phyloP scores from a whole-genome alignment of 2,797 vertebrate species.

The Manis javanica region DNA sequence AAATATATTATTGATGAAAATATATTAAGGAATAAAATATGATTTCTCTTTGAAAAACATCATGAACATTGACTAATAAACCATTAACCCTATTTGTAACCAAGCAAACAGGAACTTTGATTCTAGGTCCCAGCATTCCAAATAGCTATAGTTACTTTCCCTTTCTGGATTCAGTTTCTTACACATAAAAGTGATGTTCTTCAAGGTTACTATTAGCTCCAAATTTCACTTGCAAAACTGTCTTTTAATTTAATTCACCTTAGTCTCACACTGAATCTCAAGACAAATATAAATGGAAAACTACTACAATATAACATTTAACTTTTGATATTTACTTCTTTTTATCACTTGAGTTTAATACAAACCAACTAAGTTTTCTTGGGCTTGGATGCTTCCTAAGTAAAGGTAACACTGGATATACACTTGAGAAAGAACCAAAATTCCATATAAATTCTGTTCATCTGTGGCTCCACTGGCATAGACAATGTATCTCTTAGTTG shows the following conservation, averaged over 20 bases:
- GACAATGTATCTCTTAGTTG: not conserved
- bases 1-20: not conserved
- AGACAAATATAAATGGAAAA: constrained; percentile 42
- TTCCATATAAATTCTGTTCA: not conserved
- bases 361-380: not conserved
- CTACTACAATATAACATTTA: constrained; percentile 8
- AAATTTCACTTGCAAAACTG: constrained; percentile 24
- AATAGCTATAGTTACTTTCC: not conserved
- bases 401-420: not conserved
- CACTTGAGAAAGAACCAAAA: constrained; percentile 16
- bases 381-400: not conserved
- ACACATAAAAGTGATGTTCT: not conserved
- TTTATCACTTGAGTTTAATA: constrained; percentile 5
- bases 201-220: not conserved
- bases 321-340: not conserved
- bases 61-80: not conserved
- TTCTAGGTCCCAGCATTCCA: not conserved
- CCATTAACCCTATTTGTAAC: not conserved
- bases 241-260: constrained; percentile 4
- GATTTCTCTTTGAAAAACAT: not conserved
- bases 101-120: not conserved
- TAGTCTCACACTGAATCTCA: not conserved
- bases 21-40: not conserved
- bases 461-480: not conserved
- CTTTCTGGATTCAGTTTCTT: not conserved